Evolutionary conservation across 30 jellyfish, hydroid and myxozoan species (phyloP).

Genomic region (Rhopilema esculentum): DNA sequence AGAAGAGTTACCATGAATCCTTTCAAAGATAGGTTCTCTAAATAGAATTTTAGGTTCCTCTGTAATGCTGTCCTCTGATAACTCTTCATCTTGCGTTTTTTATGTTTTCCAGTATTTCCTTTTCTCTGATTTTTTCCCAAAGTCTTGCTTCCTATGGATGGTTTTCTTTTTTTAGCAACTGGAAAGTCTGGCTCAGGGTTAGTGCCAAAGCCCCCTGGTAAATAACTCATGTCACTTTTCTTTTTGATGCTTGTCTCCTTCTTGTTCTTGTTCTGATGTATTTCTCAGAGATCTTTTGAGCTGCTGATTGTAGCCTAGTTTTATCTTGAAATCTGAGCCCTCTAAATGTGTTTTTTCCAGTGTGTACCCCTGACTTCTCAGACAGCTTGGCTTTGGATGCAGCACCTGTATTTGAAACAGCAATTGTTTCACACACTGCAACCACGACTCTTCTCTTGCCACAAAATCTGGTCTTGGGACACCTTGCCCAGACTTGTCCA

Average conservation of each 20-base stretch:
- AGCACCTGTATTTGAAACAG: slow-evolving; percentile 35
- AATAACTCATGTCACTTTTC: background rate
- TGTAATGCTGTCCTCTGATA: background rate
- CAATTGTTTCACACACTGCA: slow-evolving; percentile 19
- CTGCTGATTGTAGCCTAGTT: background rate
- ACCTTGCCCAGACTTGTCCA: slow-evolving; percentile 26
- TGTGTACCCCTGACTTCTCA: background rate
- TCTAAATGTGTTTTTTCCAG: slow-evolving; percentile 16
- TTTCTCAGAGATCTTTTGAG: slow-evolving; percentile 7
- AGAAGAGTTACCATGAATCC: too few species aligned
- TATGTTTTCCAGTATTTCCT: background rate
- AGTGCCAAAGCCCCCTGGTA: slow-evolving; percentile 25
- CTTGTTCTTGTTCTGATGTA: slow-evolving; percentile 12
- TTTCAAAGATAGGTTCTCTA: slow-evolving; percentile 19
- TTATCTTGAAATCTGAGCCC: slow-evolving; percentile 7
- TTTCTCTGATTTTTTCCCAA: background rate
- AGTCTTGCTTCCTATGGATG: slow-evolving; percentile 8
- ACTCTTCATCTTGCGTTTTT: background rate
- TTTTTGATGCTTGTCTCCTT: background rate
- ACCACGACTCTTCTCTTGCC: slow-evolving; percentile 20
- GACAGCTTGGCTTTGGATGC: slow-evolving; percentile 18
- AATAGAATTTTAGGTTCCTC: background rate
- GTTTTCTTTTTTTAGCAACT: background rate
- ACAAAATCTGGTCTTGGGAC: slow-evolving; percentile 34
- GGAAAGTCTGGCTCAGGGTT: too few species aligned